Base-by-base conservation (phyloP, 2,888 invertebrate genomes). In the Flabesymbios commensalis region DNA sequence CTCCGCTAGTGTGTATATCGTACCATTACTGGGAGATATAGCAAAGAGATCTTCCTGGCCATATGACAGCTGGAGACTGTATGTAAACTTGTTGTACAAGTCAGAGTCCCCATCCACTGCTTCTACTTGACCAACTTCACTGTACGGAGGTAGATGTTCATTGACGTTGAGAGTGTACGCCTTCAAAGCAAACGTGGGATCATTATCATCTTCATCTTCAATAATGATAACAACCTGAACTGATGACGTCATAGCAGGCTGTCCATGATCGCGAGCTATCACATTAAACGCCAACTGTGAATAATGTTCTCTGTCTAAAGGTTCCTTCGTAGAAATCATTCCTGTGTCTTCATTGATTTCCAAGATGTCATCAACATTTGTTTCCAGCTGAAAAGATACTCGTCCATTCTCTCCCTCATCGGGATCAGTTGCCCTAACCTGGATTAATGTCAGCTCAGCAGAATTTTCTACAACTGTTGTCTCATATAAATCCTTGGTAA, bases 401-500 rank as follows among this genome's bases (percentile, higher is more conserved):
- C 68, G 64, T 4, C 70, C 72, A 65, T 76, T 75, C 19, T 55
- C 43, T 22, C 74, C 76, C 22, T 43, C 36, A 59, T 78, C 77
- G 4, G 61, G 58, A 55, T 78, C 84, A 1, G 57, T 61, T 3
- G 82, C 83, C 1, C 72, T 65, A 32, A 84, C 67, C 56, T 77
- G 76, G 10, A 83, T 73, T 41, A 78, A 76, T 2, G 80, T 76
- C 5, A 76, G 78, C 14, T 74, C 69, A 2, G 78, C 75, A 7
- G 76, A 78, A 59, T 82, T 79, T 64, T 83, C 83, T 5, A 75
- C 72, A 14, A 94, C 89, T 57, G 78, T 76, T 36, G 83, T 77
- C 79, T 92, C 90, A 17, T 88, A 87, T 0, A 94, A 93, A 73
- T 93, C 89, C 76, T 94, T 93, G 84, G 93, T 93, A 85, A 96